Percentiles rank a stretch among this genome's conserved stretches.
These are phyloP conservation scores for Cantharis rufa DNA, from an alignment of 2,888 invertebrate genomes.

Conservation along the genomic window DNA sequence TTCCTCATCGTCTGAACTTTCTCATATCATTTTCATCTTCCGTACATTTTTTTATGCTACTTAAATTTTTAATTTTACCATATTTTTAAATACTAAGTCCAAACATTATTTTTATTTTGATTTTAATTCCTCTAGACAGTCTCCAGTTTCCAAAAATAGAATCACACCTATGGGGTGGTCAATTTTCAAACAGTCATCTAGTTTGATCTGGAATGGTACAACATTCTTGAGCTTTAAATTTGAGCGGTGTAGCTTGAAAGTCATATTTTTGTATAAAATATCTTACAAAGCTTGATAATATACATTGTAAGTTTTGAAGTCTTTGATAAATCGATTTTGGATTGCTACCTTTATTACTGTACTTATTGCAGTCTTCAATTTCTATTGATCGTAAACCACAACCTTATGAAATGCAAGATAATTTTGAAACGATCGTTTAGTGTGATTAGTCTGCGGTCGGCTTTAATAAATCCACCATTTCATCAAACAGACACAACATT, in stretches of 20 bases:
- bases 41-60: not conserved
- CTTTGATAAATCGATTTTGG: not conserved
- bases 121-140: too few species aligned
- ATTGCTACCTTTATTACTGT: not conserved
- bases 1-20: conserved; percentile 28
- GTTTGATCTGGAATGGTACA: too few species aligned
- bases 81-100: too few species aligned
- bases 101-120: too few species aligned
- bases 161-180: too few species aligned
- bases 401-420: not conserved
- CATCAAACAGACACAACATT: not conserved
- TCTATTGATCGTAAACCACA: not conserved
- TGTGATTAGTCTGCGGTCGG: not conserved
- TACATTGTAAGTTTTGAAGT: not conserved
- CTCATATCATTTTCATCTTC: conserved; percentile 11
- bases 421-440: not conserved
- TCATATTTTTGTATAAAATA: too few species aligned
- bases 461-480: not conserved
- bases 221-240: too few species aligned
- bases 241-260: too few species aligned
- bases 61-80: not conserved
- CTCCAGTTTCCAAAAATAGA: too few species aligned
- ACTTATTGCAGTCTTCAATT: not conserved
- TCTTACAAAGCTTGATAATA: too few species aligned
- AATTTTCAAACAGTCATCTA: too few species aligned